Base-by-base conservation (phyloP, 2,888 invertebrate genomes). In the Merodon equestris region DNA sequence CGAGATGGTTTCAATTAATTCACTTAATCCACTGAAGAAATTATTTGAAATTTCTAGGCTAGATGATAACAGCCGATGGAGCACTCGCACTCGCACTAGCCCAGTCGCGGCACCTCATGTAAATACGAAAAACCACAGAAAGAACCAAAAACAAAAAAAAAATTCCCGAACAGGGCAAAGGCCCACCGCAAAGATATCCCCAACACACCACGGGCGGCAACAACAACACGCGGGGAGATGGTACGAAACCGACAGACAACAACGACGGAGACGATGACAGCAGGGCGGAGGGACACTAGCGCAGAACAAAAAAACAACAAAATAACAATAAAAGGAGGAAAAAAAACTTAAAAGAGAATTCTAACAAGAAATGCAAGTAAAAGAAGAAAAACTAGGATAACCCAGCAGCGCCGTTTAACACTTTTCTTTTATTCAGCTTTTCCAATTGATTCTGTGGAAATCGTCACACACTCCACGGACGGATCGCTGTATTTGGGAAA, bases 151-250 rank as follows among this genome's bases (percentile, higher is more conserved):
- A n/a, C n/a, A n/a, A n/a, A n/a, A n/a, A n/a, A n/a, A n/a, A n/a
- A n/a, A n/a, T n/a, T n/a, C 27, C 27, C 27, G 27, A 58, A 67
- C 66, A 34, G 73, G 58, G 63, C 63, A 63, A 45, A 36, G 77
- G 61, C 77, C 77, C 77, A 77, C 77, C 77, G 67, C 77, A 68
- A 63, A 77, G 77, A 68, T 72, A 72, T 68, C 63, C 27, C 63
- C 66, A 51, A 42, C 66, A 61, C 60, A 57, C 61, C 40, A 47
- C 27, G 51, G 64, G 64, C 61, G 67, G 60, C 50, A 38, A 48
- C 45, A 40, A 40, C 36, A 44, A 27, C 44, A 40, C 38, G 18
- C n/a, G 9, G 45, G 61, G 17, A 14, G 40, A 53, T 27, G 53
- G 38, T 19, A 54, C 13, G 54, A 58, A 68, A 71, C 71, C 71